Evolutionary conservation across 1,140 invertebrate genomes (phyloP).

Genomic region (Brevipalpus yothersi): DNA sequence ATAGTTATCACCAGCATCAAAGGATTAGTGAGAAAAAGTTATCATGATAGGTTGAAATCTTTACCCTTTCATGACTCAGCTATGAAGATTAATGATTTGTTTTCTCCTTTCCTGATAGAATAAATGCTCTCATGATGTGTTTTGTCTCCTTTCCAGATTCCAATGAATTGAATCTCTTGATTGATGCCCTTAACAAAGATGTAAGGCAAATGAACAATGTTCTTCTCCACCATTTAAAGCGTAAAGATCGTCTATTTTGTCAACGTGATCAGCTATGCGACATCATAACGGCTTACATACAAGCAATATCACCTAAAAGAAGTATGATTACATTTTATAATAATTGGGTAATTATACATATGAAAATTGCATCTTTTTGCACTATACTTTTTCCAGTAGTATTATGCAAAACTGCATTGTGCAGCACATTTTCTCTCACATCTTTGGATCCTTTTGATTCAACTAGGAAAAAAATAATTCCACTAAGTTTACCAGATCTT

Average conservation of each 20-base stretch:
- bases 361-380: too few species aligned
- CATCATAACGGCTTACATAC: not conserved
- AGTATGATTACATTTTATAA: not conserved
- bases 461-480: too few species aligned
- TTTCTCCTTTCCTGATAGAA: not conserved
- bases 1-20: not conserved
- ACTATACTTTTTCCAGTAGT: too few species aligned
- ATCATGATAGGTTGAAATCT: not conserved
- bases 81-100: not conserved
- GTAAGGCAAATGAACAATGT: not conserved
- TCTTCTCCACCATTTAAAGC: not conserved
- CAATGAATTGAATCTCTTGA: not conserved
- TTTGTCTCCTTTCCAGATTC: not conserved
- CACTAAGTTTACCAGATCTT: too few species aligned
- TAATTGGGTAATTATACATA: not conserved
- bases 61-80: not conserved
- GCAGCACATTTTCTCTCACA: too few species aligned
- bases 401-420: too few species aligned
- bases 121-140: not conserved
- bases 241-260: not conserved
- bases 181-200: not conserved
- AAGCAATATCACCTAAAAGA: slow-evolving; percentile 1
- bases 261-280: not conserved
- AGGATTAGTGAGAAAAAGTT: not conserved
- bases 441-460: too few species aligned